Percentiles rank a stretch among this genome's conserved stretches.
These are phyloP conservation scores for Toxostoma redivivum DNA, from an alignment of 2,113 vertebrate genomes.

Conservation along the genomic window DNA sequence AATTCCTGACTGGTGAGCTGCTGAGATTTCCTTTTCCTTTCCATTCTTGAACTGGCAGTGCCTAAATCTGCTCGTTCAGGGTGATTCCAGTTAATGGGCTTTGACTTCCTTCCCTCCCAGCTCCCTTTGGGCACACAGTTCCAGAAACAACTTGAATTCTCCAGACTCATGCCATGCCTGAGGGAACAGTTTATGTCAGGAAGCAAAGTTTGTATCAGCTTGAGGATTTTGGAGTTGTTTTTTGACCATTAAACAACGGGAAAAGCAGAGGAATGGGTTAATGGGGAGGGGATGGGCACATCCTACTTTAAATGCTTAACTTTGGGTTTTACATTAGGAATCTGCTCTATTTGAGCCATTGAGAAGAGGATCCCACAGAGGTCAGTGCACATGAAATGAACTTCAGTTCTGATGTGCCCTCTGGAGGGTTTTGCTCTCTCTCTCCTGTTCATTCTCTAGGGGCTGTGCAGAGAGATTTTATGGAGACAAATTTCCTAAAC, in stretches of 20 bases:
- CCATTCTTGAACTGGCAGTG: background rate
- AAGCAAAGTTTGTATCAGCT: background rate
- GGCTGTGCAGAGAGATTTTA: background rate
- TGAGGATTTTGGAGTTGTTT: background rate
- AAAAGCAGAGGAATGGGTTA: background rate
- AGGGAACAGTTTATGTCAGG: background rate
- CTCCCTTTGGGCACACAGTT: background rate
- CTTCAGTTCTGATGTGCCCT: background rate
- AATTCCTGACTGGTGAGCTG: background rate
- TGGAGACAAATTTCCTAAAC: background rate
- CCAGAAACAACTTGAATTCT: background rate
- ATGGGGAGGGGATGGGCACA: background rate
- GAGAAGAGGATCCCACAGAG: background rate
- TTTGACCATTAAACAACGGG: background rate
- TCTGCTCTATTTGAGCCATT: background rate
- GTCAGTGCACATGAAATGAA: background rate
- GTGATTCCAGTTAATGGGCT: background rate
- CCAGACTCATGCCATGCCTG: background rate
- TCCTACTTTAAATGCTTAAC: background rate
- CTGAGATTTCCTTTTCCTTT: background rate
- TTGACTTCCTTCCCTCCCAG: background rate
- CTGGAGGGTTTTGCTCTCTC: background rate
- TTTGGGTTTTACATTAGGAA: background rate
- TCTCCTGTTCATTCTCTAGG: background rate
- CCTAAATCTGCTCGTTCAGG: background rate